phyloP scores from a whole-genome alignment of 2,888 invertebrate genomes.

The Nudaria mundana region DNA sequence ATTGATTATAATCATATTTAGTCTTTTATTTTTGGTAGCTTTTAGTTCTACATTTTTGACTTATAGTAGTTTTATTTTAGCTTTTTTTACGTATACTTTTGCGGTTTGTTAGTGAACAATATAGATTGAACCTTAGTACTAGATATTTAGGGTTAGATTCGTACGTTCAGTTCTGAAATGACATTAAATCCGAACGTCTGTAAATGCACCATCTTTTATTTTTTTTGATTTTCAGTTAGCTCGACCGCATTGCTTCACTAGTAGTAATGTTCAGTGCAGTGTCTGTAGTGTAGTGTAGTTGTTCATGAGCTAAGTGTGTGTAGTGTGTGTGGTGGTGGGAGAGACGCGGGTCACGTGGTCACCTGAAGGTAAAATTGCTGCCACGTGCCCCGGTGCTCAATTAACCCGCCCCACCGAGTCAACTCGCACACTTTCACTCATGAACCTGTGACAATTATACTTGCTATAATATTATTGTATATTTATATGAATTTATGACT shows the following conservation, averaged over 20 bases:
- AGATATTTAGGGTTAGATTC: slow-evolving; percentile 49
- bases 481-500: slow-evolving; percentile 10
- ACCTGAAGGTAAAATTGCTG: slow-evolving; percentile 74
- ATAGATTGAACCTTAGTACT: slow-evolving; percentile 47
- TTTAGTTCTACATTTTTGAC: slow-evolving; percentile 38
- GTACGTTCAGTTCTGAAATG: slow-evolving; percentile 31
- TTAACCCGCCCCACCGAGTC: slow-evolving; percentile 60
- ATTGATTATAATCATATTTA: slow-evolving; percentile 28
- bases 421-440: slow-evolving; percentile 56
- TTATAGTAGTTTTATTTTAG: slow-evolving; percentile 38
- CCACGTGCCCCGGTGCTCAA: slow-evolving; percentile 71
- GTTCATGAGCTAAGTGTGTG: no score
- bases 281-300: slow-evolving; percentile 32
- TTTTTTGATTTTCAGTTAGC: slow-evolving; percentile 78
- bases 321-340: slow-evolving; percentile 18
- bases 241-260: slow-evolving; percentile 70
- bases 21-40: slow-evolving; percentile 18
- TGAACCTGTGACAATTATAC: slow-evolving; percentile 46
- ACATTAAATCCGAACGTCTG: slow-evolving; percentile 74
- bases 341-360: slow-evolving; percentile 55
- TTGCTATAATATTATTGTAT: slow-evolving; percentile 41
- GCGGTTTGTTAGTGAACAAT: slow-evolving; percentile 28
- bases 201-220: slow-evolving; percentile 72
- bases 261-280: slow-evolving; percentile 43
- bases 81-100: slow-evolving; percentile 51